Base-by-base conservation (phyloP, 2,797 vertebrate genomes). In the Notolabrus celidotus region DNA sequence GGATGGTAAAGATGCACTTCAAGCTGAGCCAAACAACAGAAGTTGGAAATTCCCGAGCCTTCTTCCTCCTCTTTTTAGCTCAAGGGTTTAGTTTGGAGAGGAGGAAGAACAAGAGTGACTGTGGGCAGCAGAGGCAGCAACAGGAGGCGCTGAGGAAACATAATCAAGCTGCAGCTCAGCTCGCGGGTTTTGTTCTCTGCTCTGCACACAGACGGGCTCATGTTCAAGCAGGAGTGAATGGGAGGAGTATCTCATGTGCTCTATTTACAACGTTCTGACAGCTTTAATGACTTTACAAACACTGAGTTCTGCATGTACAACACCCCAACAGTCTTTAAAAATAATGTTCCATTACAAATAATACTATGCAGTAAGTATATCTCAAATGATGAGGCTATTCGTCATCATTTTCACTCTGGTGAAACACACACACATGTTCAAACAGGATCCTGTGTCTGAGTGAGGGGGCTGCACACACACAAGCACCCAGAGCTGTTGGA, bases 51-150 rank as follows among this genome's bases (percentile, higher is more conserved):
- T 84, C 79, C 69, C 53, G 0, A 64, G 0, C 50, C 0, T 27
- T 66, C 66, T 53, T 43, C 42, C 11, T 62, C 20, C 10, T 52
- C 58, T 27, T 34, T 59, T 70, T 50, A 80, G 74, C 46, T 19
- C 7, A 10, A 69, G 74, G 73, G 61, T 73, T 74, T 68, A 61
- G 65, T 55, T 33, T 31, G 56, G 34, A 55, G 31, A 63, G 50
- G 47, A 75, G 43, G 31, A 36, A 2, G 31, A 82, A 0, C 78
- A n/a, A 77, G 80, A 75, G 50, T 62, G 74, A 53, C 63, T 73
- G 75, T 77, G 55, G 77, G 77, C 70, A 60, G 70, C 82, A 50
- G 41, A n/a, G 51, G 23, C 50, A 56, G 75, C 50, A 56, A 75
- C 64, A 53, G 39, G 43, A 69, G 79, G 31, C 16, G 3, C 33